These are phyloP conservation scores for Orussus abietinus DNA, from an alignment of 1,140 invertebrate genomes.

Conservation along the genomic window DNA sequence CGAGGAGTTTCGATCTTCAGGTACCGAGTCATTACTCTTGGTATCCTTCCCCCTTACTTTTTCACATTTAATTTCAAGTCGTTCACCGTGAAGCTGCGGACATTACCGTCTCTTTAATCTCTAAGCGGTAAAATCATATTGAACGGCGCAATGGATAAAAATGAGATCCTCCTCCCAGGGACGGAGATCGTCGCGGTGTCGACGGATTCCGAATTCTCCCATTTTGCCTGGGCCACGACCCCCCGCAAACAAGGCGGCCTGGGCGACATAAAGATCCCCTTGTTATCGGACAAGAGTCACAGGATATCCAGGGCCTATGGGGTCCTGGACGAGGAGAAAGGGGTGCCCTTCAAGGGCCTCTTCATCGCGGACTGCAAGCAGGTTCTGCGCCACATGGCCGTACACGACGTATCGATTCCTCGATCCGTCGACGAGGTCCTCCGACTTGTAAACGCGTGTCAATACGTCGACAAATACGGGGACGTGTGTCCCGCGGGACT, in stretches of 20 bases:
- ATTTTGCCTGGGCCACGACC: slow-evolving; percentile 89
- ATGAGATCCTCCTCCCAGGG: too few species aligned
- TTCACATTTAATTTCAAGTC: slow-evolving; percentile 18
- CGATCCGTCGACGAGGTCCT: slow-evolving; percentile 83
- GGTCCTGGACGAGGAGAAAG: slow-evolving; percentile 84
- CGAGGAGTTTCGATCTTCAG: slow-evolving; percentile 76
- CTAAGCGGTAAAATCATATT: too few species aligned
- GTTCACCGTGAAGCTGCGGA: too few species aligned
- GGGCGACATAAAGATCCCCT: slow-evolving; percentile 88
- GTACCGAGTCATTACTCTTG: slow-evolving; percentile 34
- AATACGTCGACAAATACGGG: slow-evolving; percentile 86
- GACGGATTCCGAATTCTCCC: slow-evolving; percentile 82
- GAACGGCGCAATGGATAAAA: too few species aligned
- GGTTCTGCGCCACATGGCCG: slow-evolving; percentile 86
- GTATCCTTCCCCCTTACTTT: too few species aligned
- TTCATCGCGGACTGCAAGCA: slow-evolving; percentile 92
- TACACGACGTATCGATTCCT: slow-evolving; percentile 88
- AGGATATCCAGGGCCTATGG: slow-evolving; percentile 82
- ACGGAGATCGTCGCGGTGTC: slow-evolving; percentile 80
- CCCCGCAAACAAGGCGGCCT: slow-evolving; percentile 91
- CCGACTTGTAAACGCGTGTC: slow-evolving; percentile 86
- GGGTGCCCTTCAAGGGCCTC: slow-evolving; percentile 85
- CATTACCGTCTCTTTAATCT: too few species aligned
- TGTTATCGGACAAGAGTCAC: slow-evolving; percentile 86
- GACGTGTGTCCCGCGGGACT: slow-evolving; percentile 92